These are phyloP conservation scores for Myathropa florea DNA, from an alignment of 2,888 invertebrate genomes.

Conservation along the genomic window DNA sequence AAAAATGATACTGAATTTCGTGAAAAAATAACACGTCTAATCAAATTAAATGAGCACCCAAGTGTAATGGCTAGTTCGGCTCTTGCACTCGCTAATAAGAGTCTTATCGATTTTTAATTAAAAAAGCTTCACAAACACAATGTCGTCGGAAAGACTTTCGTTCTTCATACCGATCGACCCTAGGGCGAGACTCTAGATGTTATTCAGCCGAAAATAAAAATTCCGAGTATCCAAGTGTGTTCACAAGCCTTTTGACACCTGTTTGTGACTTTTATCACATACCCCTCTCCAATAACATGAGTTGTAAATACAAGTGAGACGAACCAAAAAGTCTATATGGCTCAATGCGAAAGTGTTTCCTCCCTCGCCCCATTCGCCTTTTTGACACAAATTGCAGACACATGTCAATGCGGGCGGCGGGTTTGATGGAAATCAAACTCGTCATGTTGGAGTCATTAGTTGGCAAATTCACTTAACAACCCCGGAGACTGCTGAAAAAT, in stretches of 20 bases:
- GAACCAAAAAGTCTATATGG: not conserved
- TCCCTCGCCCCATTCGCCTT: not conserved
- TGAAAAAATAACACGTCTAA: too few species aligned
- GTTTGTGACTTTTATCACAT: conserved; percentile 41
- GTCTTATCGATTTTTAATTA: not conserved
- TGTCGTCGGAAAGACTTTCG: not conserved
- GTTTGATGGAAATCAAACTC: not conserved
- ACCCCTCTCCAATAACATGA: not conserved
- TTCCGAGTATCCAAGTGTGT: not conserved
- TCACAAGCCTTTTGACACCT: conserved; percentile 20
- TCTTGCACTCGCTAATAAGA: not conserved
- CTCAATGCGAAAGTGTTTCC: conserved; percentile 16
- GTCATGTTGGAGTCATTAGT: conserved; percentile 5
- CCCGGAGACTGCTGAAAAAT: not conserved
- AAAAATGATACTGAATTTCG: too few species aligned
- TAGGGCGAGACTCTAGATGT: not conserved
- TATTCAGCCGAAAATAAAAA: not conserved
- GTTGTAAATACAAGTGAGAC: not conserved
- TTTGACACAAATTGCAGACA: conserved; percentile 52
- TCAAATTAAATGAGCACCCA: too few species aligned
- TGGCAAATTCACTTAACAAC: conserved; percentile 7
- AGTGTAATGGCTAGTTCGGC: too few species aligned
- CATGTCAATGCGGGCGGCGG: conserved; percentile 12
- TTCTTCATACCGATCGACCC: not conserved
- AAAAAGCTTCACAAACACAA: not conserved